Conservation (phyloP, 2,113 vertebrate species). For the Oplegnathus fasciatus region DNA sequence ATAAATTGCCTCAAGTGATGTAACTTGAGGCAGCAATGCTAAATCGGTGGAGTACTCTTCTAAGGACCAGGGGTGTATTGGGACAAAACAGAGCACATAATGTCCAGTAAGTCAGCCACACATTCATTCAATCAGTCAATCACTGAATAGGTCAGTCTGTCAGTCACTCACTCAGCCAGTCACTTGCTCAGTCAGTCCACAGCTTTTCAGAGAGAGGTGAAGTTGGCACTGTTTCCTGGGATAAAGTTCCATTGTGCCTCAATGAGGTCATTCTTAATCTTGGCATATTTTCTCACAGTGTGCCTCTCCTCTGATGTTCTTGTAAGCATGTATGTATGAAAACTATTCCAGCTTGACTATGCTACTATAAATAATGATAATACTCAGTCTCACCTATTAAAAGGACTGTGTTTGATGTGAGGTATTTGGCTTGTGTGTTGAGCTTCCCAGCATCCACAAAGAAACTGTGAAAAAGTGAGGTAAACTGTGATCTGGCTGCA, state of each 20-base stretch:
- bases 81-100: background rate
- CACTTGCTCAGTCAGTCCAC: slow-evolving; percentile 27
- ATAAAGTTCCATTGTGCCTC: slow-evolving; percentile 19
- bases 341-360: background rate
- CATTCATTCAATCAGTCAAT: slow-evolving; percentile 1
- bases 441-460: slow-evolving; percentile 16
- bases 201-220: slow-evolving; percentile 34
- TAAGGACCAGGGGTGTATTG: background rate
- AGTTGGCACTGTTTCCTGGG: slow-evolving; percentile 29
- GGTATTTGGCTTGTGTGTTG: slow-evolving; percentile 17
- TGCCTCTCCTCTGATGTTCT: background rate
- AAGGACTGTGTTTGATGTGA: slow-evolving; percentile 38
- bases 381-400: slow-evolving; percentile 24
- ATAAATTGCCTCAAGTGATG: background rate
- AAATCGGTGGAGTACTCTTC: background rate
- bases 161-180: slow-evolving; percentile 17
- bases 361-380: slow-evolving; percentile 19
- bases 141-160: slow-evolving; percentile 24
- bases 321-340: slow-evolving; percentile 13
- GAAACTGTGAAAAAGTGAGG: slow-evolving; percentile 62
- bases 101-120: slow-evolving; percentile 20
- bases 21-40: background rate
- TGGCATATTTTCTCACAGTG: slow-evolving; percentile 40
- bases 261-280: slow-evolving; percentile 37
- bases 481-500: slow-evolving; percentile 69